Evolutionary conservation across 2,888 invertebrate species (phyloP).

Genomic region (Cataglyphis albicans): DNA sequence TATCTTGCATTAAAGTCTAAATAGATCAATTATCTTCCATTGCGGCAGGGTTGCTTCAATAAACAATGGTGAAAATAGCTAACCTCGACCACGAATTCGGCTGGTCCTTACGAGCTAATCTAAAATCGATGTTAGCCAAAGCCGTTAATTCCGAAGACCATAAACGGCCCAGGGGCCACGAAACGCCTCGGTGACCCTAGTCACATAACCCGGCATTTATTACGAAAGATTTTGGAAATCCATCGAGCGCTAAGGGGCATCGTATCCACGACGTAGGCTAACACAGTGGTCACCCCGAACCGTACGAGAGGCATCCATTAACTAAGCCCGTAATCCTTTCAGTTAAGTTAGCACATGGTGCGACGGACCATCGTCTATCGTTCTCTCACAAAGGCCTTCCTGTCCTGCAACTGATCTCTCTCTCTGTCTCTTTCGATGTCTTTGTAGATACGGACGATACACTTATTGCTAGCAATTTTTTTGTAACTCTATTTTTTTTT

Average conservation of each 20-base stretch:
- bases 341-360: slow-evolving; percentile 85
- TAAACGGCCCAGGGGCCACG: slow-evolving; percentile 63
- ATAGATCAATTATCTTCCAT: neutral
- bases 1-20: neutral
- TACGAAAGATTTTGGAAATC: slow-evolving; percentile 81
- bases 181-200: slow-evolving; percentile 59
- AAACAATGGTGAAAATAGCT: slow-evolving; percentile 11
- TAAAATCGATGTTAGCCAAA: slow-evolving; percentile 72
- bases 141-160: slow-evolving; percentile 66
- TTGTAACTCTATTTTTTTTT: slow-evolving; percentile 39
- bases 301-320: slow-evolving; percentile 83
- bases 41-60: neutral
- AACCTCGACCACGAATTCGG: slow-evolving; percentile 5
- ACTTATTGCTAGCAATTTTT: slow-evolving; percentile 34
- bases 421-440: slow-evolving; percentile 45
- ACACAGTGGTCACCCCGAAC: slow-evolving; percentile 74
- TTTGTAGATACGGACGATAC: slow-evolving; percentile 37
- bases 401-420: slow-evolving; percentile 53
- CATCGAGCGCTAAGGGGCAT: slow-evolving; percentile 75
- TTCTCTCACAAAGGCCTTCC: slow-evolving; percentile 66
- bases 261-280: slow-evolving; percentile 60
- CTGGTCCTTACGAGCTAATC: slow-evolving; percentile 62
- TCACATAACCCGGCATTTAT: slow-evolving; percentile 77
- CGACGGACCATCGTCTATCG: slow-evolving; percentile 77
- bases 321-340: slow-evolving; percentile 85